Percentiles rank a stretch among this genome's conserved stretches.
phyloP scores from a whole-genome alignment of 2,888 invertebrate species.

The Lissonota sp. region DNA sequence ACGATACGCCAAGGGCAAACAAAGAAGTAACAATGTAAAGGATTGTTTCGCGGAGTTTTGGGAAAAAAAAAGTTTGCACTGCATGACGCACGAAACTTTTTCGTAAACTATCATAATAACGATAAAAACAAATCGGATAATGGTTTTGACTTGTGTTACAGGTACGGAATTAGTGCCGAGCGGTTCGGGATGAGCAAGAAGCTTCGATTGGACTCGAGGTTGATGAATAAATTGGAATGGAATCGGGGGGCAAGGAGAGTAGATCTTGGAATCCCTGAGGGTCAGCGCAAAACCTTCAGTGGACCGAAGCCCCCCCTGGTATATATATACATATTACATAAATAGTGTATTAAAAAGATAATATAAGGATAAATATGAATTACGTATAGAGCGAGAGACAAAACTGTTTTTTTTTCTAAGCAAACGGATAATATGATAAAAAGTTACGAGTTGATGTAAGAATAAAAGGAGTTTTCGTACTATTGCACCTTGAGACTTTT shows the following conservation, averaged over 20 bases:
- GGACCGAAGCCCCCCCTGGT: not conserved
- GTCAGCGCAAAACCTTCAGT: too few species aligned
- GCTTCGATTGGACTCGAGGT: not conserved
- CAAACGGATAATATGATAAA: conserved; percentile 38
- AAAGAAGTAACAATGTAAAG: conserved; percentile 36
- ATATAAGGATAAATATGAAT: conserved; percentile 56
- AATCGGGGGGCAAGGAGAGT: too few species aligned
- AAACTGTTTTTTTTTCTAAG: conserved; percentile 42
- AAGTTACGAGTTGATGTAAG: conserved; percentile 17
- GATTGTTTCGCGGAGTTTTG: conserved; percentile 37
- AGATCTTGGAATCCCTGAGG: too few species aligned
- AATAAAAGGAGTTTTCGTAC: conserved; percentile 63
- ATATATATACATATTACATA: conserved; percentile 42
- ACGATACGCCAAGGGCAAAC: conserved; percentile 4
- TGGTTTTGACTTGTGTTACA: conserved; percentile 66
- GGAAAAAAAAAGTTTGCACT: not conserved
- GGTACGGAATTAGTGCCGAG: conserved; percentile 78
- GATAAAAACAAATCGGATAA: conserved; percentile 4
- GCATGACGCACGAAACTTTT: conserved; percentile 24
- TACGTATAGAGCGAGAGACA: conserved; percentile 46
- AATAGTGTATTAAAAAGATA: conserved; percentile 49
- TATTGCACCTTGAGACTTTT: conserved; percentile 44
- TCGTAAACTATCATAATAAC: conserved; percentile 58
- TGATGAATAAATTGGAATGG: conserved; percentile 16
- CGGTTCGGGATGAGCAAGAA: conserved; percentile 70